Evolutionary conservation across 2,888 invertebrate species (phyloP), one percentile per base, ranked within the genome.

Genomic region (Ypsolopha scabrella): DNA sequence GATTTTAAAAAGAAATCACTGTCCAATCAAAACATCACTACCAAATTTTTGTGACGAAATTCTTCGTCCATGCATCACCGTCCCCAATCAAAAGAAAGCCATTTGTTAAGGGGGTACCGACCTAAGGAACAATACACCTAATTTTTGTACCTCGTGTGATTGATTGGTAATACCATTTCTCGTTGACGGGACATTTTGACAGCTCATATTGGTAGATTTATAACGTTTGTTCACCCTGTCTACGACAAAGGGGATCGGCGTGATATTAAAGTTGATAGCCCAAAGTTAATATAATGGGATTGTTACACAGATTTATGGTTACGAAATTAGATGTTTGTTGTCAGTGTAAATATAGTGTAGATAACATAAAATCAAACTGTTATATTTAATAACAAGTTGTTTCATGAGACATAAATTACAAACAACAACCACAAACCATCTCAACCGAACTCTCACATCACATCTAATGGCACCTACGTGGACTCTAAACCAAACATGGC

Each of bases 91-190:
- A 73, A 73, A 64, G 67, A 63, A 64, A 57, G 60, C 67, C 71
- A 64, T 70, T 70, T 70, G 63, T 70, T 49, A 49, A 67, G 74
- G 70, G 74, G 70, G 75, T 76, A 75, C 74, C 70, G 75, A 62
- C 53, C 55, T 52, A 59, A 62, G 70, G 79, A 81, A 83, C 81
- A 83, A 83, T 83, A 68, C 68, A 64, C 68, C 48, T 81, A 80
- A 82, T 83, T 80, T 79, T 74, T 67, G 65, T 74, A 52, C 49
- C 41, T 64, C 64, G 47, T 34, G 36, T 83, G 85, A 85, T 85
- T 77, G 81, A 83, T 83, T 62, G 75, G 70, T 78, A 67, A 76
- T 76, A 72, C 52, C 54, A 53, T 51, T 52, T 50, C 51, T 49
- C 35, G 68, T 64, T 76, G 75, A 75, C 75, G 71, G 67, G 65